These are phyloP conservation scores for Desoria tigrina DNA, from an alignment of 2,888 invertebrate species.

Conservation along the genomic window DNA sequence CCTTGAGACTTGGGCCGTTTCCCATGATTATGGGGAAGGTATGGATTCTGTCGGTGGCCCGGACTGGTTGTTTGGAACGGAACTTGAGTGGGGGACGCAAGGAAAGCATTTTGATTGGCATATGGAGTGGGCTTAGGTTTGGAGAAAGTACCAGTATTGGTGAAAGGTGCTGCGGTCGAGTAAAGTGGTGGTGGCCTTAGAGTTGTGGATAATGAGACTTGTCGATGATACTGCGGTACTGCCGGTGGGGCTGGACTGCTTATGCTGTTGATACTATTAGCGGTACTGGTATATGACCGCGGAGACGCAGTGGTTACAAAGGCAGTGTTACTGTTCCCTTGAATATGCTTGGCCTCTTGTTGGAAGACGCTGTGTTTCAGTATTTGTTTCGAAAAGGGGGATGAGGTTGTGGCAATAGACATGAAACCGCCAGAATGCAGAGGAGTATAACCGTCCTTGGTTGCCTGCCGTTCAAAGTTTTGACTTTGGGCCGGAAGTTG, in stretches of 20 bases:
- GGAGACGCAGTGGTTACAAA: background rate
- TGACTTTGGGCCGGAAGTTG: constrained; percentile 15
- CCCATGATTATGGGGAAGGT: constrained; percentile 42
- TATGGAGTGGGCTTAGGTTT: constrained; percentile 17
- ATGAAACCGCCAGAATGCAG: constrained; percentile 44
- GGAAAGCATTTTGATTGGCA: constrained; percentile 36
- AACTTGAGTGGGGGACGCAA: constrained; percentile 41
- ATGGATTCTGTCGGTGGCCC: constrained; percentile 43
- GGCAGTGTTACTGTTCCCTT: background rate
- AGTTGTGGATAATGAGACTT: constrained; percentile 5
- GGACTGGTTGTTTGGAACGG: constrained; percentile 37
- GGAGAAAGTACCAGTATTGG: constrained; percentile 11
- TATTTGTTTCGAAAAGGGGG: constrained; percentile 44
- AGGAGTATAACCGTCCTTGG: constrained; percentile 38
- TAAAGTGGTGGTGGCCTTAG: background rate
- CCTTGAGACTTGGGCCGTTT: constrained; percentile 18
- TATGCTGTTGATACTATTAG: background rate
- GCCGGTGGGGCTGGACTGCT: background rate
- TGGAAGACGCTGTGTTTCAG: constrained; percentile 9
- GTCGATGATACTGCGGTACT: background rate
- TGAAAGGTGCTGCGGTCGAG: constrained; percentile 17
- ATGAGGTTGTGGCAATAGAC: constrained; percentile 42
- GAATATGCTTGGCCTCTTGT: background rate
- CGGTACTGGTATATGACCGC: background rate
- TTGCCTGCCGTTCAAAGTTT: constrained; percentile 15